Conservation (phyloP, 2,797 vertebrate genomes). For the Bradypodion pumilum region DNA sequence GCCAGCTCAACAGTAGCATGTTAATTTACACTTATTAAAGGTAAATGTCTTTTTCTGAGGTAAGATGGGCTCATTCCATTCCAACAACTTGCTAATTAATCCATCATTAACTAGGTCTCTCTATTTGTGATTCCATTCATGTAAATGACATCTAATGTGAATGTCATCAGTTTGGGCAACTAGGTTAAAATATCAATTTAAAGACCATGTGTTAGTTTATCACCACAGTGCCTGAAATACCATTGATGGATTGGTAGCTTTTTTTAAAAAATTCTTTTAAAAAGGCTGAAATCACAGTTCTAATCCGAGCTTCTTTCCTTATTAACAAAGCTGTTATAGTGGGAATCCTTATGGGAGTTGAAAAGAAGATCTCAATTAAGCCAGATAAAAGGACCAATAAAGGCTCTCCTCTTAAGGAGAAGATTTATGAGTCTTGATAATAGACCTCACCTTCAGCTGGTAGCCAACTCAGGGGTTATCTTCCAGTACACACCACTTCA, state of each 20-base stretch:
- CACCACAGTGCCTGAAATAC: slow-evolving; percentile 47
- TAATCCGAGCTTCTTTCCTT: slow-evolving; percentile 43
- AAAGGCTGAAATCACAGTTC: slow-evolving; percentile 55
- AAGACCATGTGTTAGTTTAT: slow-evolving; percentile 56
- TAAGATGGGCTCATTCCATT: slow-evolving; percentile 58
- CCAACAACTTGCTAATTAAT: slow-evolving; percentile 62
- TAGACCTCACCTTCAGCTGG: neutral
- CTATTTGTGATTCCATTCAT: slow-evolving; percentile 55
- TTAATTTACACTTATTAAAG: slow-evolving; percentile 70
- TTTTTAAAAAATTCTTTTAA: slow-evolving; percentile 49
- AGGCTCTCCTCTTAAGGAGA: slow-evolving; percentile 34
- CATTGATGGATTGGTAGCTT: slow-evolving; percentile 33
- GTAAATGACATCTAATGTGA: slow-evolving; percentile 61
- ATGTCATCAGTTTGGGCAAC: slow-evolving; percentile 28
- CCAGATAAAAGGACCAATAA: slow-evolving; percentile 28
- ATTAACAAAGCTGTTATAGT: slow-evolving; percentile 37
- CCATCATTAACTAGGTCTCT: slow-evolving; percentile 57
- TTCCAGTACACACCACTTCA: neutral
- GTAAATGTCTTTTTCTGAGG: slow-evolving; percentile 52
- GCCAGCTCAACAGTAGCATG: slow-evolving; percentile 49
- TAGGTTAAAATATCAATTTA: slow-evolving; percentile 67
- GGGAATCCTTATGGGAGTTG: slow-evolving; percentile 37
- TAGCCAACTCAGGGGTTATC: neutral
- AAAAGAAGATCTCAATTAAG: slow-evolving; percentile 46
- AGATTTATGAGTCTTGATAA: slow-evolving; percentile 18